Percentiles rank a stretch among this genome's conserved stretches.
These are phyloP conservation scores for Sesamia inferens DNA, from an alignment of 2,888 invertebrate species.

Conservation along the genomic window DNA sequence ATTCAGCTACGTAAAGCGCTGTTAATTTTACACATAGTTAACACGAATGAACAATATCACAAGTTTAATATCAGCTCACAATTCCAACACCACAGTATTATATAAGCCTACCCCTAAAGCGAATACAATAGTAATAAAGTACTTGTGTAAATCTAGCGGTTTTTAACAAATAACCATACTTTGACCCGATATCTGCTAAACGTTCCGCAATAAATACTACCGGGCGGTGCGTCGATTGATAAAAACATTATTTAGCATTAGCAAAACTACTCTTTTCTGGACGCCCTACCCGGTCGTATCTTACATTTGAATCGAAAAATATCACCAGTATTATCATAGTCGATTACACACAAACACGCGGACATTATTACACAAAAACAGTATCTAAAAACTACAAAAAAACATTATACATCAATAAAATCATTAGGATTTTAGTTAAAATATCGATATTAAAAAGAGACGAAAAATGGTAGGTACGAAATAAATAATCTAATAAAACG, in stretches of 20 bases:
- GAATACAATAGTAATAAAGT: slow-evolving; percentile 78
- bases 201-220: slow-evolving; percentile 61
- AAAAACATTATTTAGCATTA: slow-evolving; percentile 54
- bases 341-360: slow-evolving; percentile 74
- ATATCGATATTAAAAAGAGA: slow-evolving; percentile 64
- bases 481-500: slow-evolving; percentile 74
- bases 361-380: slow-evolving; percentile 62
- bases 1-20: slow-evolving; percentile 42
- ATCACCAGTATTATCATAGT: slow-evolving; percentile 77
- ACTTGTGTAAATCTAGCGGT: slow-evolving; percentile 80
- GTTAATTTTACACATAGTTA: slow-evolving; percentile 64
- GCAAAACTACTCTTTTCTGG: slow-evolving; percentile 64
- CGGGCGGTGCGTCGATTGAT: slow-evolving; percentile 53
- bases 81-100: slow-evolving; percentile 72
- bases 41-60: slow-evolving; percentile 63
- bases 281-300: slow-evolving; percentile 63
- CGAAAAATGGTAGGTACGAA: slow-evolving; percentile 66
- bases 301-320: slow-evolving; percentile 77
- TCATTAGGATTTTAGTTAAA: slow-evolving; percentile 64
- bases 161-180: slow-evolving; percentile 78
- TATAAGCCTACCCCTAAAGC: slow-evolving; percentile 83
- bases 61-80: slow-evolving; percentile 54
- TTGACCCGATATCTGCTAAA: slow-evolving; percentile 80
- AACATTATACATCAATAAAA: slow-evolving; percentile 67
- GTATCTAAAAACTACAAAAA: slow-evolving; percentile 63